Evolutionary conservation across 2,113 vertebrate genomes (phyloP).

Genomic region (Octodon degus): DNA sequence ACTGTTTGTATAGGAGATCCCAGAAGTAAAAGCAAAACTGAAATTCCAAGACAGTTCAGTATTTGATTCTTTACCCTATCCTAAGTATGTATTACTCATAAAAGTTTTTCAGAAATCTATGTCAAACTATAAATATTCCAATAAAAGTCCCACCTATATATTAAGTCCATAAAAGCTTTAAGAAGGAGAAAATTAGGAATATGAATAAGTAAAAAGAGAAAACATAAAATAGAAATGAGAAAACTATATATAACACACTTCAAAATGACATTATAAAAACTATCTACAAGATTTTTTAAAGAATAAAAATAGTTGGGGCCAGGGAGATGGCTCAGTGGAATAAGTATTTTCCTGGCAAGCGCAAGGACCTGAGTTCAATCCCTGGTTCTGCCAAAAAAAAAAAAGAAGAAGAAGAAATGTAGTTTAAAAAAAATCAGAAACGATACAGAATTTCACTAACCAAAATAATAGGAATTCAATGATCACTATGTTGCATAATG

Average conservation of each 20-base stretch:
- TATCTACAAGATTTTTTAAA: no score
- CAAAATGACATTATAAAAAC: background rate
- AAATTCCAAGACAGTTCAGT: background rate
- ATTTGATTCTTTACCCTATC: background rate
- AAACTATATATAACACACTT: background rate
- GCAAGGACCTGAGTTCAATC: no score
- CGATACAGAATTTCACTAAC: no score
- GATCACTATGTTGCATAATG: no score
- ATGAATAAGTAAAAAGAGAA: constrained; percentile 17
- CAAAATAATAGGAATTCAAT: no score
- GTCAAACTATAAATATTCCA: background rate
- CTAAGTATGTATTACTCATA: constrained; percentile 24
- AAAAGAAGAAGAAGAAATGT: no score
- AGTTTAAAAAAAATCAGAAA: no score
- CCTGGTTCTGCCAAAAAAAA: no score
- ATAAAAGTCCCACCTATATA: background rate
- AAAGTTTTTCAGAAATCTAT: constrained; percentile 9
- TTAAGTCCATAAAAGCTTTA: background rate
- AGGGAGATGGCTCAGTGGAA: no score
- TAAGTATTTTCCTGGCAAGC: no score
- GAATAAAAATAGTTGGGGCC: no score
- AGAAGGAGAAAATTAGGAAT: constrained; percentile 32
- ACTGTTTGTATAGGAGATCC: background rate
- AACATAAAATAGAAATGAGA: background rate
- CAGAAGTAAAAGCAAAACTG: constrained; percentile 14